Evolutionary conservation across 2,888 invertebrate species (phyloP), one percentile per base, ranked within the genome.

Genomic region (Frankliniella intonsa): DNA sequence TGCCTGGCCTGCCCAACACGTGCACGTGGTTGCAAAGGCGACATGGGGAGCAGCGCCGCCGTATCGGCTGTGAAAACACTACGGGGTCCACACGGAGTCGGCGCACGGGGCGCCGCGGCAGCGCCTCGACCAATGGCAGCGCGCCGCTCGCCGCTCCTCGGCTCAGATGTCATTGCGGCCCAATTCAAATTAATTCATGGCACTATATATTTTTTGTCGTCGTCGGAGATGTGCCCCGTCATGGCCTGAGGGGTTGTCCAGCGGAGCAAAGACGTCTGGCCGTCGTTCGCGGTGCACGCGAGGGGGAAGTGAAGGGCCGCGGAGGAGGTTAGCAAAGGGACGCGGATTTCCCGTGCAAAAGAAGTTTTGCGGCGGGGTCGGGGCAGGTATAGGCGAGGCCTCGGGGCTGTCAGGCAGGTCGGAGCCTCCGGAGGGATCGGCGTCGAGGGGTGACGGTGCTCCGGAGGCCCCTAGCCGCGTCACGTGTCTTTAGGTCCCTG

Each of bases 21-120:
- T 19, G 55, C 55, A 55, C 55, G 55, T 55, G 55, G 55, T 55
- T 55, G 55, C 55, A 19, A 55, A 55, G 55, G 55, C 38, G 19
- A 55, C 55, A 12, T 55, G 55, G 17, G 38, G 38, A 38, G 38
- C 38, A 38, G 11, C 55, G 55, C 55, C 55, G 55, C 55, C 19
- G 14, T 14, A 19, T 76, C 69, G 22, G 69, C 69, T 76, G 69
- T 76, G 69, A 76, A 76, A 76, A 76, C 69, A 76, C 69, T 9
- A 76, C 69, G 69, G 69, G 69, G 69, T 22, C 69, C 25, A 76
- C 69, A 76, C 69, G 69, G 9, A 22, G 69, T 25, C 22, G 69
- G 22, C 69, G 69, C 69, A 76, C 69, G 69, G 69, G 62, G 25
- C 25, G 25, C 11, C 69, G 25, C 69, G 22, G 22, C n/a, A 25